phyloP scores from a whole-genome alignment of 2,113 vertebrate genomes.

The Petroica traversi region DNA sequence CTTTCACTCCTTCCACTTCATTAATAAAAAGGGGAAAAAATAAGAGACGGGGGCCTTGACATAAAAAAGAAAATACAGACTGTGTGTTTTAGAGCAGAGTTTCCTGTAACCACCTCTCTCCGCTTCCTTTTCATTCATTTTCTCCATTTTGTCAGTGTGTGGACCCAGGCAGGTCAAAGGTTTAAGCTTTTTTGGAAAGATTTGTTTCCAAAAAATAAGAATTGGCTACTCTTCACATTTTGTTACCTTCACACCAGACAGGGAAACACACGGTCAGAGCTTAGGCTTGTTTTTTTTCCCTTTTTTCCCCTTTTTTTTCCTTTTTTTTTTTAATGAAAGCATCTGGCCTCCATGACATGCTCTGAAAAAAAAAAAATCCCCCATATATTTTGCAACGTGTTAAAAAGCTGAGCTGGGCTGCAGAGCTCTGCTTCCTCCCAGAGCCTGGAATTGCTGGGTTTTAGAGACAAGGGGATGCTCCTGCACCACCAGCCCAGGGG shows the following conservation, averaged over 20 bases:
- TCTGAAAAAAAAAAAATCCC: neutral
- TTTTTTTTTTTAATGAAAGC: conserved; percentile 16
- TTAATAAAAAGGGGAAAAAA: neutral
- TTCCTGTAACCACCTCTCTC: conserved; percentile 22
- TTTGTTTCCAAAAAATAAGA: neutral
- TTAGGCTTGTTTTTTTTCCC: neutral
- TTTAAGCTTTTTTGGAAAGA: conserved; percentile 30
- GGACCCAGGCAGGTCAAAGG: conserved; percentile 28
- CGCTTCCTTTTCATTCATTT: conserved; percentile 25
- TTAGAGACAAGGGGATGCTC: neutral
- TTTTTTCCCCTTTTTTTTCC: accelerated
- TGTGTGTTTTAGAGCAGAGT: neutral
- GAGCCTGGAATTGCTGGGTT: neutral
- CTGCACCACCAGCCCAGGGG: neutral
- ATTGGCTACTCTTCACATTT: conserved; percentile 5
- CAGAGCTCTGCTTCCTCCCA: neutral
- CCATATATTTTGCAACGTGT: conserved; percentile 16
- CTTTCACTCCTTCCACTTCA: conserved; percentile 28
- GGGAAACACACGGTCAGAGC: conserved; percentile 46
- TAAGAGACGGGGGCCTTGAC: neutral
- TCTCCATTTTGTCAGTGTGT: conserved; percentile 22
- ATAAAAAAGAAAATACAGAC: conserved; percentile 13
- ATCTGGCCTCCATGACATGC: neutral
- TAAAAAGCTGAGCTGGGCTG: conserved; percentile 19
- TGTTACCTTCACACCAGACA: conserved; percentile 53